Conservation (phyloP, 2,113 vertebrate species). For the Rhineura floridana region DNA sequence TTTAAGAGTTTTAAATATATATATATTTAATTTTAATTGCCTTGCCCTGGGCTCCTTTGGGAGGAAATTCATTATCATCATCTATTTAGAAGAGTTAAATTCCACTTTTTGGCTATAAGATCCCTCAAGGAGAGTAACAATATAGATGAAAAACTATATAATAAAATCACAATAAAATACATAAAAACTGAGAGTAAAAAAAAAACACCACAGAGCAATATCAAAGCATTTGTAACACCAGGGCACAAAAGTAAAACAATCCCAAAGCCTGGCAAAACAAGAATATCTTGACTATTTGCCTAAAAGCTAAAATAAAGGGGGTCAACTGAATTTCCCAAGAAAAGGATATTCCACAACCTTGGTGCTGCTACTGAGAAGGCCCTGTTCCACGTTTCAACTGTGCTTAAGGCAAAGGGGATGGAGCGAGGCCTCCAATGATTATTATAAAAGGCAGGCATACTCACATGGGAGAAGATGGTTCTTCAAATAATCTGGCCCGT, state of each 20-base stretch:
- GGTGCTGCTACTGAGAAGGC: background rate
- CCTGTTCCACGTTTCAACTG: background rate
- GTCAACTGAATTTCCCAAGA: no score
- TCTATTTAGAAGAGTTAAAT: background rate
- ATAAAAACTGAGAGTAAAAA: background rate
- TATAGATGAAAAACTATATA: background rate
- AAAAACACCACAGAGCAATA: background rate
- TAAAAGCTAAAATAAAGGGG: background rate
- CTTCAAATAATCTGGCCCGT: background rate
- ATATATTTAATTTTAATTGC: no score
- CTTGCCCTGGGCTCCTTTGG: no score
- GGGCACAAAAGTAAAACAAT: background rate
- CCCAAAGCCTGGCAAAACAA: background rate
- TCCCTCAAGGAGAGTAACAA: background rate
- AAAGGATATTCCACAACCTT: background rate
- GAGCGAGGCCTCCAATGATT: no score
- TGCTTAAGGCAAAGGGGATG: background rate
- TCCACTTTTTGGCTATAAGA: background rate
- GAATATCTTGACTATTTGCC: background rate
- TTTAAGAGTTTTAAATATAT: no score
- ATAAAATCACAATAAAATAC: background rate
- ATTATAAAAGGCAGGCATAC: no score
- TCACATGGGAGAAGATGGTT: no score
- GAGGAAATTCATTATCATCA: background rate
- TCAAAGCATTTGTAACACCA: background rate